Evolutionary conservation across 1,140 invertebrate species (phyloP).

Genomic region (Brachystomella parvula): DNA sequence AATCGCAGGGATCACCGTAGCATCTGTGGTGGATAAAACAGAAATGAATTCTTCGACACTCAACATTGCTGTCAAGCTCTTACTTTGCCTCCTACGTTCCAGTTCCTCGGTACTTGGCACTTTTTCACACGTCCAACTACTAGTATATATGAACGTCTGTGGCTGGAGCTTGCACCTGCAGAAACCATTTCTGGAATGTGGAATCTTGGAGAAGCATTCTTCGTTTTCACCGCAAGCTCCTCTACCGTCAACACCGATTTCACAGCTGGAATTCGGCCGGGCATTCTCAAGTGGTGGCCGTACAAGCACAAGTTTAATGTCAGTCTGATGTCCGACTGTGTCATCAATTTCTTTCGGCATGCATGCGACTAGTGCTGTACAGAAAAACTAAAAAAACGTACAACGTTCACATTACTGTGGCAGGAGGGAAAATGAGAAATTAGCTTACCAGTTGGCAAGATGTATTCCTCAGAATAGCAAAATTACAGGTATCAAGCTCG

Average conservation of each 20-base stretch:
- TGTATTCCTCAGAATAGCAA: slow-evolving; percentile 64
- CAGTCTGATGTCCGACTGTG: slow-evolving; percentile 48
- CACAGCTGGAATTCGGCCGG: slow-evolving; percentile 33
- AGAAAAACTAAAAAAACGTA: slow-evolving; percentile 47
- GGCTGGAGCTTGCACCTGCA: slow-evolving; percentile 53
- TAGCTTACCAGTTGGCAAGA: too few relatives aligned
- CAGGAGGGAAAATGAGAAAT: too few relatives aligned
- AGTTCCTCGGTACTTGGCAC: neutral
- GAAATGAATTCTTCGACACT: slow-evolving; percentile 3
- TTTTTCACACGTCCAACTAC: neutral
- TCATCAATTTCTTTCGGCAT: slow-evolving; percentile 48
- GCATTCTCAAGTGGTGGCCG: slow-evolving; percentile 40
- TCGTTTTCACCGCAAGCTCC: slow-evolving; percentile 40
- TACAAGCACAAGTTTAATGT: slow-evolving; percentile 66
- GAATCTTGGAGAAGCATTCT: slow-evolving; percentile 40
- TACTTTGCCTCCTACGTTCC: too few relatives aligned
- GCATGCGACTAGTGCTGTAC: slow-evolving; percentile 43
- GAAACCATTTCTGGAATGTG: slow-evolving; percentile 49
- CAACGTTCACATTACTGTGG: too few relatives aligned
- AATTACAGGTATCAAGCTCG: slow-evolving; percentile 57
- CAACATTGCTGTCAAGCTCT: too few relatives aligned
- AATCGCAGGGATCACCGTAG: slow-evolving; percentile 36
- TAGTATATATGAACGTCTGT: slow-evolving; percentile 44
- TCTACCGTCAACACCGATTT: slow-evolving; percentile 40
- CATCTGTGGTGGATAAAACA: slow-evolving; percentile 2